These are phyloP conservation scores for Pissodes strobi DNA, from an alignment of 1,140 invertebrate species.

Conservation along the genomic window DNA sequence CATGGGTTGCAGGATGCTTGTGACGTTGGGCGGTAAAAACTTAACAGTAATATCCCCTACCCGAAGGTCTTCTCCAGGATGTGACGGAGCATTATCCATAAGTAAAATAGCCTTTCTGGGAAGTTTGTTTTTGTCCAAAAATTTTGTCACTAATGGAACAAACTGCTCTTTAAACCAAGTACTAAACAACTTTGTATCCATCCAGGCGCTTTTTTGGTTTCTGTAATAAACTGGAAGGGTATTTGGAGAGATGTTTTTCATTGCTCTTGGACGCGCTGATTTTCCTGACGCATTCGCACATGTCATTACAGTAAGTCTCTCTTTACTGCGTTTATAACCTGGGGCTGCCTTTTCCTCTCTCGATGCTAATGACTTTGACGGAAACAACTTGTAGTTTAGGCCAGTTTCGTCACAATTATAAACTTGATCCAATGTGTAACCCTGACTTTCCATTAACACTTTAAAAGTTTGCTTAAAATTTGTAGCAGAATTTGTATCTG, in stretches of 20 bases:
- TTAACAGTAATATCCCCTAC: conserved; percentile 39
- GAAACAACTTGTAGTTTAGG: conserved; percentile 51
- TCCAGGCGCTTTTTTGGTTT: conserved; percentile 14
- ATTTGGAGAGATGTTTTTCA: conserved; percentile 17
- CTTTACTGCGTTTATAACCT: conserved; percentile 51
- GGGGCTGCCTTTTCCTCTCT: conserved; percentile 48
- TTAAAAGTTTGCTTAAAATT: conserved; percentile 1
- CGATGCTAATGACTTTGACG: conserved; percentile 46
- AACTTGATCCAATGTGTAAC: conserved; percentile 30
- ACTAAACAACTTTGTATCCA: conserved; percentile 24
- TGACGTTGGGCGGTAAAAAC: conserved; percentile 48
- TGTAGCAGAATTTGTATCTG: background rate
- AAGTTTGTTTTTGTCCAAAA: conserved; percentile 14
- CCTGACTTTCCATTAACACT: background rate
- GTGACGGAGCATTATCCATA: conserved; percentile 48
- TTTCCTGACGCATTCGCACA: conserved; percentile 52
- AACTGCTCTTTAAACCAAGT: conserved; percentile 29
- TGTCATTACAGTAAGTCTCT: conserved; percentile 51
- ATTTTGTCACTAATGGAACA: conserved; percentile 18
- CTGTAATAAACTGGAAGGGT: conserved; percentile 2
- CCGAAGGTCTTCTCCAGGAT: conserved; percentile 34
- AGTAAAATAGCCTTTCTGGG: conserved; percentile 43
- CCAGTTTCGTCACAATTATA: conserved; percentile 56
- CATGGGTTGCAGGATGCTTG: conserved; percentile 47
- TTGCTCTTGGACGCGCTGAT: conserved; percentile 15